A percentile compares a stretch with the other conserved stretches of the same genome.
Evolutionary conservation across 2,888 invertebrate genomes (phyloP).

Genomic region (Cantharis rufa): DNA sequence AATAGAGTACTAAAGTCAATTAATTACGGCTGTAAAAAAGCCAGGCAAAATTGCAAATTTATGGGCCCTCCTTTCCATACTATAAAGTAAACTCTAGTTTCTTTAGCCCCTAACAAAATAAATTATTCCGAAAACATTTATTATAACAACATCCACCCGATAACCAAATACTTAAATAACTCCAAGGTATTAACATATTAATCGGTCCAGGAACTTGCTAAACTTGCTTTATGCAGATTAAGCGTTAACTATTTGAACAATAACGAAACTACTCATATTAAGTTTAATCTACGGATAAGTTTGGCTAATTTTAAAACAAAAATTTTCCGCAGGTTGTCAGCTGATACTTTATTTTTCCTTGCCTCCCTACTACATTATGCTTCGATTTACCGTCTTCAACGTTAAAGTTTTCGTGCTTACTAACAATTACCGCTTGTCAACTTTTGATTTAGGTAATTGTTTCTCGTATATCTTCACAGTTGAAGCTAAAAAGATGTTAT

Average conservation of each 20-base stretch:
- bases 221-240: not conserved
- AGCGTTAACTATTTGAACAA: not conserved
- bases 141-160: not conserved
- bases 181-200: not conserved
- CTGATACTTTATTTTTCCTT: not conserved
- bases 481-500: not conserved
- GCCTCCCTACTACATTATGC: not conserved
- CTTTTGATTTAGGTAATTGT: not conserved
- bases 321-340: not conserved
- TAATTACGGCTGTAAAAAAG: not conserved
- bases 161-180: not conserved
- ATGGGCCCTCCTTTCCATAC: not conserved
- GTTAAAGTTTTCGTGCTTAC: not conserved
- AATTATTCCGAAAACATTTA: not conserved
- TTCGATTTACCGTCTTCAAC: not conserved
- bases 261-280: not conserved
- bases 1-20: not conserved
- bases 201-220: not conserved
- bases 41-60: not conserved
- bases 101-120: not conserved
- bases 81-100: not conserved
- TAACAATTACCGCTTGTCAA: not conserved
- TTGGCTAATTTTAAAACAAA: not conserved
- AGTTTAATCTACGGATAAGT: not conserved
- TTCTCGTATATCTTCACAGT: not conserved